These are phyloP conservation scores for Spodoptera exigua DNA, from an alignment of 2,888 invertebrate species.

Conservation along the genomic window DNA sequence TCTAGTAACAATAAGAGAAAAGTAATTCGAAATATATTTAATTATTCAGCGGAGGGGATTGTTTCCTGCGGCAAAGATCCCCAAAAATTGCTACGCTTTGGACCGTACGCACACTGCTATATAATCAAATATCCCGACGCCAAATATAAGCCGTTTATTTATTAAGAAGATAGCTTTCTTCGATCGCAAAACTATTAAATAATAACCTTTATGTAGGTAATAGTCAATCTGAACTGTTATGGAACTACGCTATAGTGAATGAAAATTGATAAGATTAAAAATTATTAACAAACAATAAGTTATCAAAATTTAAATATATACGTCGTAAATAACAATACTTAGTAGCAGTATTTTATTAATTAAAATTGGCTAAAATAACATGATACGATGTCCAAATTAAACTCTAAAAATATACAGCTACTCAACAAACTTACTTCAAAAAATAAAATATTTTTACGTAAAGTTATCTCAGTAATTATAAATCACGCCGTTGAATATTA, in stretches of 20 bases:
- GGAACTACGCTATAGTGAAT: too few relatives aligned
- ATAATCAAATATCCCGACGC: constrained; percentile 17
- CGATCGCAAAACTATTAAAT: too few relatives aligned
- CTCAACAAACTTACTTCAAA: background rate
- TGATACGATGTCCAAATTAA: background rate
- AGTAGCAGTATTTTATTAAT: too few relatives aligned
- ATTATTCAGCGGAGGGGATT: constrained; percentile 63
- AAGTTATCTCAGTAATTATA: constrained; percentile 30
- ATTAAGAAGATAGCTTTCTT: constrained; percentile 11
- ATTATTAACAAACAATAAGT: too few relatives aligned
- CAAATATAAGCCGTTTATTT: constrained; percentile 23
- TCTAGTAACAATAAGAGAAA: constrained; percentile 54
- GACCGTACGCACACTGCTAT: constrained; percentile 25
- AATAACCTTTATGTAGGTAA: too few relatives aligned
- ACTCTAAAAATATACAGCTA: constrained; percentile 5
- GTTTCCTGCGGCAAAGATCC: constrained; percentile 54
- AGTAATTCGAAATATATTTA: constrained; percentile 63
- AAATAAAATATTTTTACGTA: constrained; percentile 1
- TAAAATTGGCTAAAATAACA: too few relatives aligned
- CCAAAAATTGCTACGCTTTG: constrained; percentile 31
- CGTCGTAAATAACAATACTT: too few relatives aligned
- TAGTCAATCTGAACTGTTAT: too few relatives aligned
- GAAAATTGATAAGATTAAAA: too few relatives aligned
- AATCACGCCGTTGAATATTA: constrained; percentile 39
- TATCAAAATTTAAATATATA: too few relatives aligned